phyloP scores from a whole-genome alignment of 2,113 vertebrate species.

The Anhinga anhinga region DNA sequence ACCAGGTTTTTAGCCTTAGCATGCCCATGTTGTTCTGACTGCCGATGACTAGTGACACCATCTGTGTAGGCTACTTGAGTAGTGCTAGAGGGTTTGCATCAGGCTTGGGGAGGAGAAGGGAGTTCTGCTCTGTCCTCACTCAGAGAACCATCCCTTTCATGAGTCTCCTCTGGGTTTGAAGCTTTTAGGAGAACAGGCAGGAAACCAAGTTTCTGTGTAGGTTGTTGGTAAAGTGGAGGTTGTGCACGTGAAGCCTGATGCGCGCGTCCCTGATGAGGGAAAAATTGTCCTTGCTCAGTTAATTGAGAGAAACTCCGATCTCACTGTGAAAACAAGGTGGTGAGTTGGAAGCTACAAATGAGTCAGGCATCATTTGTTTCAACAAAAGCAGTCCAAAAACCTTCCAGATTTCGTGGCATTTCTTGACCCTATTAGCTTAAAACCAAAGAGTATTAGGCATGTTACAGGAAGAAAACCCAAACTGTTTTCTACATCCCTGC shows the following conservation, averaged over 20 bases:
- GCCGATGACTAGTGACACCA: neutral
- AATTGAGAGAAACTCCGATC: neutral
- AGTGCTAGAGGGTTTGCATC: accelerated
- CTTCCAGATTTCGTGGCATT: neutral
- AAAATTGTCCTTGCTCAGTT: neutral
- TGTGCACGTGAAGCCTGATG: neutral
- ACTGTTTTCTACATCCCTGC: neutral
- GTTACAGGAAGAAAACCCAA: accelerated
- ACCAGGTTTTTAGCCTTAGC: neutral
- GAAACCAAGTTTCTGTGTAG: neutral
- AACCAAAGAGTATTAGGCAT: neutral
- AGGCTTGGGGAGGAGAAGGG: neutral
- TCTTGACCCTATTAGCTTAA: neutral
- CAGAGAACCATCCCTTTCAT: neutral
- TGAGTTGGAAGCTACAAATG: neutral
- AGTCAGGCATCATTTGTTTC: neutral
- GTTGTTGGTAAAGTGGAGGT: neutral
- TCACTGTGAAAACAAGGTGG: accelerated
- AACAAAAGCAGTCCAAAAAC: neutral
- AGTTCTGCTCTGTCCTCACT: neutral
- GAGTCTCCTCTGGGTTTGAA: neutral
- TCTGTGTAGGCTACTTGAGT: neutral
- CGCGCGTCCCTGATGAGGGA: accelerated
- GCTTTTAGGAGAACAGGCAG: accelerated
- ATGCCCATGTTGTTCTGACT: neutral